Percentiles rank a stretch among this genome's conserved stretches.
Evolutionary conservation across 2,113 vertebrate genomes (phyloP).

Genomic region (Probosciger aterrimus): DNA sequence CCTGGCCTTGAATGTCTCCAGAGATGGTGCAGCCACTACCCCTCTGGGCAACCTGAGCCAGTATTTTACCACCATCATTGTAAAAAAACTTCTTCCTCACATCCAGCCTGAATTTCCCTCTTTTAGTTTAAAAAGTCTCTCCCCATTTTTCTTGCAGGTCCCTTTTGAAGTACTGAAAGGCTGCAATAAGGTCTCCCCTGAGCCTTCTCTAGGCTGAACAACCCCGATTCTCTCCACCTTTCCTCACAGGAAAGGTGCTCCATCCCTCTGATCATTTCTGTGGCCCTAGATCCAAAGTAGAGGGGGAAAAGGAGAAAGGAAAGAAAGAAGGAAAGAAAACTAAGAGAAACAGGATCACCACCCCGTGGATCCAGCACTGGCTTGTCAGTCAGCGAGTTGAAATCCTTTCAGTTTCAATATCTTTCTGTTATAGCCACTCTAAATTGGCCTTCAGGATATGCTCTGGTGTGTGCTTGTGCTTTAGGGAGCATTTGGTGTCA

Average conservation of each 20-base stretch:
- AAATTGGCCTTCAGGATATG: fast-evolving
- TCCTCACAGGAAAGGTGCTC: neutral
- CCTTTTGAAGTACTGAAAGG: neutral
- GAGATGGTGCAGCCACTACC: neutral
- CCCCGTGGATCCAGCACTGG: neutral
- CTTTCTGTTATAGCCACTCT: neutral
- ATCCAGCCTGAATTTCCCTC: neutral
- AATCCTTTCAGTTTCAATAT: neutral
- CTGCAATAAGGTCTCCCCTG: neutral
- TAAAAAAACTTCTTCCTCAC: neutral
- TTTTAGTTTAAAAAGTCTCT: neutral
- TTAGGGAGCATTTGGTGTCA: fast-evolving
- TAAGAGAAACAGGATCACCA: neutral
- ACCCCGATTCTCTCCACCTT: neutral
- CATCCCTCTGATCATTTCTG: neutral
- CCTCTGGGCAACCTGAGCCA: neutral
- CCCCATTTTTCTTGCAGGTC: neutral
- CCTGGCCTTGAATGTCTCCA: neutral
- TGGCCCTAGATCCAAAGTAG: neutral
- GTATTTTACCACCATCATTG: neutral
- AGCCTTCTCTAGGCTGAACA: neutral
- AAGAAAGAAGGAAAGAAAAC: neutral
- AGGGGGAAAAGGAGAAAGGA: neutral
- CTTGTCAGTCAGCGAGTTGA: neutral
- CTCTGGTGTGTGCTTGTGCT: fast-evolving